phyloP scores from a whole-genome alignment of 2,888 invertebrate species.

The Lasioglossum pauxillum region DNA sequence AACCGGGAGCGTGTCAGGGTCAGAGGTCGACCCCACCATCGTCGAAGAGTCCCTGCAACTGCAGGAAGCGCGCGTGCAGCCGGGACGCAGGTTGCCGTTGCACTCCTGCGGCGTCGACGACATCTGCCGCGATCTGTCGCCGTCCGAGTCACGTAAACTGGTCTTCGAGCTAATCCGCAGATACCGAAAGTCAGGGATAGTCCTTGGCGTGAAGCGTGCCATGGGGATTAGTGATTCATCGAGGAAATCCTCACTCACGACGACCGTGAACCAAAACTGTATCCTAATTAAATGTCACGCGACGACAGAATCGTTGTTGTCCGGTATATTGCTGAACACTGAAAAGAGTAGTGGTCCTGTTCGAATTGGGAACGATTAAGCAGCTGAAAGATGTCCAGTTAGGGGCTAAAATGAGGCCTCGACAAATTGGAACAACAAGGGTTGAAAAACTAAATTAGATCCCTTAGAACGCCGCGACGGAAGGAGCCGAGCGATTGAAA shows the following conservation, averaged over 20 bases:
- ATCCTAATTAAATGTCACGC: not conserved
- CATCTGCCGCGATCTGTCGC: slow-evolving; percentile 72
- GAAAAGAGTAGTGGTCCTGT: no score
- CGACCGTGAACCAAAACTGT: not conserved
- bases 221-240: slow-evolving; percentile 3
- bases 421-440: no score
- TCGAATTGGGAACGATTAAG: no score
- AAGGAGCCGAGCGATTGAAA: no score
- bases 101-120: slow-evolving; percentile 64
- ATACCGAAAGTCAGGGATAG: slow-evolving; percentile 59
- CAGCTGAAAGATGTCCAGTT: no score
- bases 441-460: no score
- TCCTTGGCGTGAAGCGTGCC: slow-evolving; percentile 33
- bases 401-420: no score
- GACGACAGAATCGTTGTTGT: no score
- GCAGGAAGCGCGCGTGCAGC: slow-evolving; percentile 66
- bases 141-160: slow-evolving; percentile 71
- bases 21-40: slow-evolving; percentile 32
- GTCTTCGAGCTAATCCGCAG: slow-evolving; percentile 72
- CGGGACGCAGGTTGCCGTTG: slow-evolving; percentile 66
- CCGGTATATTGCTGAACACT: no score
- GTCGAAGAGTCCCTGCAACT: slow-evolving; percentile 60
- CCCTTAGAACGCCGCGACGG: no score
- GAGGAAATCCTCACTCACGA: not conserved
- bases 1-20: slow-evolving; percentile 50